Evolutionary conservation across 2,888 invertebrate species (phyloP).

Genomic region (Uropetala carovei): DNA sequence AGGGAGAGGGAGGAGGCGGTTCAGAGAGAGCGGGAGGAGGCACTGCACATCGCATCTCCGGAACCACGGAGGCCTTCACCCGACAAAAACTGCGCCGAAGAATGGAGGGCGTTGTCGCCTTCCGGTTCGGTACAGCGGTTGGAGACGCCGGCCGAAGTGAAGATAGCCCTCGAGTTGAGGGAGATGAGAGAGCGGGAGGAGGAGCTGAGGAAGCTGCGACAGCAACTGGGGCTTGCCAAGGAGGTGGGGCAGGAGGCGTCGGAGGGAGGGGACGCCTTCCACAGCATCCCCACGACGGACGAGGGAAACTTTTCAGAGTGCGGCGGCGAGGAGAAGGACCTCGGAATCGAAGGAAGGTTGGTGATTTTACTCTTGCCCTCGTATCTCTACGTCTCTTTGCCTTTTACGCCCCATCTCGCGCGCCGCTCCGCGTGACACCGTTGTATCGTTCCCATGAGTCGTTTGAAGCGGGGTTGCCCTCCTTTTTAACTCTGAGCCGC

Average conservation of each 20-base stretch:
- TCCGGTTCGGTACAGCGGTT: constrained; percentile 36
- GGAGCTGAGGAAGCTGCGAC: constrained; percentile 74
- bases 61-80: neutral
- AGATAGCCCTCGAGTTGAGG: constrained; percentile 75
- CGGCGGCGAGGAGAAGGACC: constrained; percentile 71
- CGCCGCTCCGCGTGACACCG: neutral
- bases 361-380: neutral
- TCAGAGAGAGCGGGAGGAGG: constrained; percentile 68
- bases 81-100: constrained; percentile 20
- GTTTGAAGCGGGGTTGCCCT: neutral
- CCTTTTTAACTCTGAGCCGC: neutral
- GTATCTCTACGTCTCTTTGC: neutral
- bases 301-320: constrained; percentile 72
- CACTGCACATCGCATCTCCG: neutral
- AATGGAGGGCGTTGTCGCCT: neutral
- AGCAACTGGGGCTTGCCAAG: constrained; percentile 60
- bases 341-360: constrained; percentile 67
- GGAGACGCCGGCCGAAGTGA: constrained; percentile 71
- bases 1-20: constrained; percentile 74
- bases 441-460: neutral
- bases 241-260: constrained; percentile 65
- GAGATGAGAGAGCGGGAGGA: constrained; percentile 76
- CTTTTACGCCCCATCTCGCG: neutral
- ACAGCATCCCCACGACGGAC: constrained; percentile 71
- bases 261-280: constrained; percentile 69